Conservation (phyloP, 2,888 invertebrate genomes). For the Gymnocheta viridis region DNA sequence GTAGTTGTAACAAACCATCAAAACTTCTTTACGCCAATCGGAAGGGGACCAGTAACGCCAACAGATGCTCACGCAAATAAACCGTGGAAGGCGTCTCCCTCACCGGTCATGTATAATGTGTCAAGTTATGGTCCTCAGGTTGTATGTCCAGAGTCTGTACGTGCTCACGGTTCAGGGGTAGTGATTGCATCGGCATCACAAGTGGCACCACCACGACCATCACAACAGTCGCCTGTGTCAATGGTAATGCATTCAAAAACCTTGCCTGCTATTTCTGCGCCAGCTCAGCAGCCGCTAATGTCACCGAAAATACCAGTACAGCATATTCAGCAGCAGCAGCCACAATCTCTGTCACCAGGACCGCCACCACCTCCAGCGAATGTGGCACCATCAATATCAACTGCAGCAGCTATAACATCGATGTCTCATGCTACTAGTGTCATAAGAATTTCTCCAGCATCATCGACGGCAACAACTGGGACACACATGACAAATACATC, state of each 20-base stretch:
- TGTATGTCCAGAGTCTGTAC: constrained; percentile 77
- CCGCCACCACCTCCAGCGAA: constrained; percentile 68
- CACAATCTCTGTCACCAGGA: constrained; percentile 66
- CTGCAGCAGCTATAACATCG: constrained; percentile 76
- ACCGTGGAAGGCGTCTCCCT: constrained; percentile 80
- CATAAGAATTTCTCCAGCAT: constrained; percentile 91
- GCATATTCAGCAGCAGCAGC: constrained; percentile 59
- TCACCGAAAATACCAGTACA: constrained; percentile 59
- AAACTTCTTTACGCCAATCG: constrained; percentile 95
- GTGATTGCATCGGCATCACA: constrained; percentile 71
- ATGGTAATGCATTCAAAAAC: constrained; percentile 81
- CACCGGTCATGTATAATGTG: constrained; percentile 80
- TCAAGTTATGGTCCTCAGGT: constrained; percentile 77
- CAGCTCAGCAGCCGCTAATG: constrained; percentile 55
- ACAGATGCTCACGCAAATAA: constrained; percentile 74
- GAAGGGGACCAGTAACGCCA: constrained; percentile 73
- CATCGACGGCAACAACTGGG: constrained; percentile 76
- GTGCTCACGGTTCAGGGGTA: constrained; percentile 75
- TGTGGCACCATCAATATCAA: constrained; percentile 64
- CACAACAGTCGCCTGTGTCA: constrained; percentile 78
- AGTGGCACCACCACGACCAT: constrained; percentile 76
- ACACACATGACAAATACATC: constrained; percentile 63
- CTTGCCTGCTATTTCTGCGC: constrained; percentile 75
- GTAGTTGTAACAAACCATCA: constrained; percentile 89
- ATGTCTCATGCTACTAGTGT: constrained; percentile 88